These are phyloP conservation scores for Myiotriccus ornatus DNA, from an alignment of 2,797 vertebrate genomes.

Conservation along the genomic window DNA sequence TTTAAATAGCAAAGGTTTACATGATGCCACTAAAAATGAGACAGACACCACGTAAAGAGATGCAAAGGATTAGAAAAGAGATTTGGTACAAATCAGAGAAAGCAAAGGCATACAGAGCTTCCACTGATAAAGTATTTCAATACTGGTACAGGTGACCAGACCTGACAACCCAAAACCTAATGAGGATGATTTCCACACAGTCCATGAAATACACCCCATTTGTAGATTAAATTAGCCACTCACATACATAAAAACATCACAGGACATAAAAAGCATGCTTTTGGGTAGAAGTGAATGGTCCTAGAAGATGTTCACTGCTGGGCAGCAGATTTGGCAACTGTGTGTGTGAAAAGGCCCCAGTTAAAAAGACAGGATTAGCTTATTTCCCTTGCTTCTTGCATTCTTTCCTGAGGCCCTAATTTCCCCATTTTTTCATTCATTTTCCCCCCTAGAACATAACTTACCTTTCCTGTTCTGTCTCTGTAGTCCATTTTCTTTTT, in stretches of 20 bases:
- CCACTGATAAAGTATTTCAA: not conserved
- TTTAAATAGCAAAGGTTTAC: not conserved
- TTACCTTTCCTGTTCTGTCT: not conserved
- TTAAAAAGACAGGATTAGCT: not conserved
- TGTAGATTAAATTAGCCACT: not conserved
- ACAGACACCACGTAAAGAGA: not conserved
- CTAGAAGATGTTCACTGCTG: not conserved
- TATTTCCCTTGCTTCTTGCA: not conserved
- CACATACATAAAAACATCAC: not conserved
- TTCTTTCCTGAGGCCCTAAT: not conserved
- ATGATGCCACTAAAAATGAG: not conserved
- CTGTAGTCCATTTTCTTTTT: not conserved
- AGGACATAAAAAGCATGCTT: not conserved
- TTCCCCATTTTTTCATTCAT: not conserved
- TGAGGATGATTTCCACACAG: fast-evolving
- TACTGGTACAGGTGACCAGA: not conserved
- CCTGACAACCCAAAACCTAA: not conserved
- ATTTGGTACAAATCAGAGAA: not conserved
- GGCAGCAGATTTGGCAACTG: not conserved
- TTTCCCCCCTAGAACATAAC: not conserved
- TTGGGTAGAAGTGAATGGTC: not conserved
- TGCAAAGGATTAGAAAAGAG: not conserved
- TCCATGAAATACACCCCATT: not conserved
- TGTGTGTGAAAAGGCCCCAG: not conserved
- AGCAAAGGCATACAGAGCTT: not conserved